phyloP scores from a whole-genome alignment of 2,113 vertebrate species.

The Brienomyrus longianalis region DNA sequence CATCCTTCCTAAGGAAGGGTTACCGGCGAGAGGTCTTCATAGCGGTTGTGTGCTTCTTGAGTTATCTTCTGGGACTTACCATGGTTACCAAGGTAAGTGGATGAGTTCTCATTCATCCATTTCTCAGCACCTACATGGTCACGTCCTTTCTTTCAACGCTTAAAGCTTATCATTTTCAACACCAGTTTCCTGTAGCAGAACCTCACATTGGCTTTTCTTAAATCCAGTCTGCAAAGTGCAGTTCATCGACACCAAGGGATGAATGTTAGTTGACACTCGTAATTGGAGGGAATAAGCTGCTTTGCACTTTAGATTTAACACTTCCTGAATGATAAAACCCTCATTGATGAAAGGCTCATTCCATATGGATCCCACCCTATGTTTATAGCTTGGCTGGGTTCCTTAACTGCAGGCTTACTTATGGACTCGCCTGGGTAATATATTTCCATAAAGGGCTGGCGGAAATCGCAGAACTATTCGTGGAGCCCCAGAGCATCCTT shows the following conservation, averaged over 20 bases:
- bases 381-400: background rate
- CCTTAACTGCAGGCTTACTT: slow-evolving; percentile 36
- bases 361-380: background rate
- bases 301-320: background rate
- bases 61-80: slow-evolving; percentile 95
- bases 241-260: background rate
- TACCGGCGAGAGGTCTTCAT: slow-evolving; percentile 98
- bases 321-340: background rate
- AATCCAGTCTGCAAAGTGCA: background rate
- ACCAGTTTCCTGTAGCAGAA: background rate
- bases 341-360: background rate
- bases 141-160: background rate
- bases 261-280: background rate
- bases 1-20: slow-evolving; percentile 99
- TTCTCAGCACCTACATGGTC: background rate
- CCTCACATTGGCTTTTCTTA: background rate
- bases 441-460: slow-evolving; percentile 39
- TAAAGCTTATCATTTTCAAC: background rate
- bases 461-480: slow-evolving; percentile 29
- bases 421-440: slow-evolving; percentile 40
- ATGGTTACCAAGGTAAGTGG: slow-evolving; percentile 91
- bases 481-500: slow-evolving; percentile 10
- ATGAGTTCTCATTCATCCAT: background rate
- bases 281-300: background rate
- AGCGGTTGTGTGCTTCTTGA: slow-evolving; percentile 87